phyloP scores from a whole-genome alignment of 2,113 vertebrate species.

The Lasiurus cinereus region DNA sequence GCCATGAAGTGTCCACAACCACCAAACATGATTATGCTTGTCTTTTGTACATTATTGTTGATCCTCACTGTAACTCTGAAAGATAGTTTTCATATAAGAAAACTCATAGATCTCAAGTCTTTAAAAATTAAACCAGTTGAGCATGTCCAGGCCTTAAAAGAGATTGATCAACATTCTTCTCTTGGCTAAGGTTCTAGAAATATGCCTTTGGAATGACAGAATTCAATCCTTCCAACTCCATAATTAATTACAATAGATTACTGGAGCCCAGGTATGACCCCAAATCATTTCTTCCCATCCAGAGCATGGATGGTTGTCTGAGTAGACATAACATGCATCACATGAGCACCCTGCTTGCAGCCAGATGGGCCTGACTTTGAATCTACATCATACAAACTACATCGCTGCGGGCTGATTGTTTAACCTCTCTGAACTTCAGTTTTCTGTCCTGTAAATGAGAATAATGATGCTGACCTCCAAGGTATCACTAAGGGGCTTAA shows the following conservation, averaged over 20 bases:
- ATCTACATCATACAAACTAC: not conserved
- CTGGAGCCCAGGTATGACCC: not conserved
- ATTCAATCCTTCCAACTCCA: not conserved
- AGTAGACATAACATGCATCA: not conserved
- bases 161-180: not conserved
- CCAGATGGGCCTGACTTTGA: not conserved
- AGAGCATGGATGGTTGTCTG: too few species aligned
- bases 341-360: not conserved
- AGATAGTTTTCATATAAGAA: not conserved
- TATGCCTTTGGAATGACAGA: not conserved
- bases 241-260: not conserved
- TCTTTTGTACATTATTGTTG: not conserved
- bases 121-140: not conserved
- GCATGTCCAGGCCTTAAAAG: not conserved
- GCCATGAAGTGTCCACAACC: not conserved
- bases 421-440: not conserved
- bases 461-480: not conserved
- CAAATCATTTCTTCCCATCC: not conserved
- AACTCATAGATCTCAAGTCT: not conserved
- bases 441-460: not conserved
- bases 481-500: not conserved
- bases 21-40: not conserved
- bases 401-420: not conserved
- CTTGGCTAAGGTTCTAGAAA: not conserved
- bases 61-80: not conserved